Base-by-base conservation (phyloP, 2,113 vertebrate species). In the Engraulis encrasicolus region DNA sequence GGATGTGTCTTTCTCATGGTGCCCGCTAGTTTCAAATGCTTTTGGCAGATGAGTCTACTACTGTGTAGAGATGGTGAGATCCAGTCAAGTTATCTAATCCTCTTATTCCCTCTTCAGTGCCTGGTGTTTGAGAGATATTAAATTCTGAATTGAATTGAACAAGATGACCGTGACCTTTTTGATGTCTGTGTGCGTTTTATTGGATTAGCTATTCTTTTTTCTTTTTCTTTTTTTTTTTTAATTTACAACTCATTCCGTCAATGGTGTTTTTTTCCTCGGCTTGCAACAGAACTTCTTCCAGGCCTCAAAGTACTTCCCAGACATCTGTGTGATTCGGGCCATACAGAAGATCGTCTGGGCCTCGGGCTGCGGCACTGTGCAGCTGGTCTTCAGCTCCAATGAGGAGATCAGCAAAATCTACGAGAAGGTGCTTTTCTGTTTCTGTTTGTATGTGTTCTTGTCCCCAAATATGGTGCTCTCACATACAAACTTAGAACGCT, bases 331-430 rank as follows among this genome's bases (percentile, higher is more conserved):
- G 87, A 99, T 99, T 91, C 95, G 96, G 91, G 98, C 98, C 74
- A 96, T 99, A 81, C 98, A 99, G 89, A 99, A 99, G 95, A 99
- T 99, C 54, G 97, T 98, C 87, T 99, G 98, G 98, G 97, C 98
- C 12, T 99, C 98, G 79, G 98, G 98, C 85, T 99, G 98, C 91
- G 98, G 98, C 50, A 96, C 97, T 58, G 96, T 99, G 86, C 97
- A 99, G 87, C 95, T 99, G 31, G 98, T 99, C 84, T 99, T 99
- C 93, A 98, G 97, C 88, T 96, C 97, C 0, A 99, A 98, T 93
- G 98, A 99, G 84, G 98, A 99, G 90, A 97, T 99, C 14, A 98
- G 97, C 95, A 99, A 98, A 94, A 97, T 99, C 91, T 99, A 99
- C 54, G 98, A 99, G 87, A 99, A 99, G 96, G 98, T 99, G 18